Base-by-base conservation (phyloP, 2,888 invertebrate genomes). In the Cephus sareptanus region DNA sequence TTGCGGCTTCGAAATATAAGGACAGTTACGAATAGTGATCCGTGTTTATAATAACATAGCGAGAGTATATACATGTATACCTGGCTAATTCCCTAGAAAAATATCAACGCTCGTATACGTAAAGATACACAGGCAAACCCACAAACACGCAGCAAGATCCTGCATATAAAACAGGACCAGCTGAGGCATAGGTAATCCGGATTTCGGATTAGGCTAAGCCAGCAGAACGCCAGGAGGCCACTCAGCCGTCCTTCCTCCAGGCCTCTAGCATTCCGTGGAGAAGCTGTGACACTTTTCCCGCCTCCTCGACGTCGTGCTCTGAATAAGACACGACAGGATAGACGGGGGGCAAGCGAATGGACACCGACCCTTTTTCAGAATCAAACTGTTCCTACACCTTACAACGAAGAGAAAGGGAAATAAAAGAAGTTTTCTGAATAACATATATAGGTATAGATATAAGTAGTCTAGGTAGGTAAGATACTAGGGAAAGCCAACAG, bases 171-270 rank as follows among this genome's bases (percentile, higher is more conserved):
- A 87, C 84, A 84, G 83, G 83, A 85, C 86, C 89, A 87, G 88
- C 87, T 87, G 87, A 88, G 85, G 85, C 85, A 84, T 84, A 81
- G 86, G 85, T 90, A 90, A 90, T 90, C 91, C 91, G 91, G 91
- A 91, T 90, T 90, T 89, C 81, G 90, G 90, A 90, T 91, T 91
- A 91, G 87, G 84, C 84, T 87, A 88, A 90, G 87, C 87, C 85
- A 74, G 69, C 79, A 69, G 79, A 76, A 73, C 79, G 73, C 79
- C 79, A 74, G 79, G 79, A 79, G 79, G 79, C 76, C 76, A 68
- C 79, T 73, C 76, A 35, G 74, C 74, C 74, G 30, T 34, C 71
- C 31, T 34, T 34, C 71, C 15, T 33, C 71, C 33, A 73, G 78
- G 75, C 78, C 76, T 78, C 78, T 78, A 76, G 75, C 75, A 76